Evolutionary conservation across 2,797 vertebrate species (phyloP).

Genomic region (Enteromius thamalakanensis): DNA sequence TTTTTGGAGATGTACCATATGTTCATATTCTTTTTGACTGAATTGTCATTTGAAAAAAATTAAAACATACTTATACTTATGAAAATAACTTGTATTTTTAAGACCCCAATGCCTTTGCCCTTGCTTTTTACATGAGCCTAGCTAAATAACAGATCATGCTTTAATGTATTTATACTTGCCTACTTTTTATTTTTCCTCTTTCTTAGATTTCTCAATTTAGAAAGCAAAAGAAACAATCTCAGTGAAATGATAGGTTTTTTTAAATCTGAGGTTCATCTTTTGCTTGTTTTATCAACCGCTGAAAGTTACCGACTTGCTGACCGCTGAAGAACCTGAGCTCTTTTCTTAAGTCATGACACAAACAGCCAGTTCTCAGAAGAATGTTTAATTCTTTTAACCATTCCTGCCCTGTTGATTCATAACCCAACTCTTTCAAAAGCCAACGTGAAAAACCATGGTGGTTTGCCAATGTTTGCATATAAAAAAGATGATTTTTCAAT

Average conservation of each 20-base stretch:
- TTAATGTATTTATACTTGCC: neutral
- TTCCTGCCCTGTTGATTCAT: neutral
- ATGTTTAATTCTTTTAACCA: neutral
- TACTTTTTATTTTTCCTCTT: neutral
- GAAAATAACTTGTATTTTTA: neutral
- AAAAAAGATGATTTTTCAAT: neutral
- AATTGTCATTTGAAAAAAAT: neutral
- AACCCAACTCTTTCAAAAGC: neutral
- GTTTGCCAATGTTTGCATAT: neutral
- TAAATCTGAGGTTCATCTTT: constrained; percentile 9
- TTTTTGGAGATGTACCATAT: neutral
- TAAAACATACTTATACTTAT: neutral
- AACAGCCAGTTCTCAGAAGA: neutral
- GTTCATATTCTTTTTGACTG: neutral
- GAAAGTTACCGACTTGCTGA: neutral
- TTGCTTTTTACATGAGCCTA: neutral
- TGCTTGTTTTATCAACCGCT: constrained; percentile 16
- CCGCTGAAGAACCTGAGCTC: neutral
- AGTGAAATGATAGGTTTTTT: neutral
- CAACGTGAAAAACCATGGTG: neutral
- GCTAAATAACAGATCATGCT: neutral
- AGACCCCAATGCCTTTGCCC: neutral
- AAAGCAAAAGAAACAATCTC: neutral
- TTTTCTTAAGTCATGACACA: neutral
- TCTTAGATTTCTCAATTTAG: constrained; percentile 2